Evolutionary conservation across 2,797 vertebrate genomes (phyloP), one percentile per base, ranked within the genome.

Genomic region (Scarus forsteni): DNA sequence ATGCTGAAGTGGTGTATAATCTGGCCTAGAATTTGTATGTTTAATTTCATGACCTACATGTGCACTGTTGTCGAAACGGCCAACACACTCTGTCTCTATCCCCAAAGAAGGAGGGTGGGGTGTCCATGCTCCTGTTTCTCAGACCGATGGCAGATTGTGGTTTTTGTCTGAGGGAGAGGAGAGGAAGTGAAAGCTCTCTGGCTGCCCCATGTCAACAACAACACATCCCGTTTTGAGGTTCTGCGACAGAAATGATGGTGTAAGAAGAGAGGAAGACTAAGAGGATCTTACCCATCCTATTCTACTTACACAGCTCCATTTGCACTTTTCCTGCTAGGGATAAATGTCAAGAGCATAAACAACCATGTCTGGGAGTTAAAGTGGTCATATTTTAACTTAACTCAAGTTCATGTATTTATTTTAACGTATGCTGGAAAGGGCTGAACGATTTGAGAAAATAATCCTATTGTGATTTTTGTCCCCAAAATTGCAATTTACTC

Each of bases 231-330:
- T 45, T 59, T 62, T 67, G 46, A 65, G 16, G 27, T 49, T 46
- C 58, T 44, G 39, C 50, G 14, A 14, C 6, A 53, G n/a, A 57
- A 67, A 73, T 66, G 60, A 83, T 51, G 61, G 60, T 58, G 71
- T 83, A 53, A 63, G 46, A 54, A 50, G 53, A 73, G 58, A 64
- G 75, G 57, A 74, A 59, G 57, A 57, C 73, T 77, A 85, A 85
- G 78, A 90, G 83, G 81, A 86, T 89, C 84, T 81, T 45, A 80
- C 69, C 79, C 65, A 70, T 81, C 63, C 66, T 44, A 19, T 81
- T 79, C 68, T 60, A 43, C 77, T 80, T 66, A 49, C 63, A 45
- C 56, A 77, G 65, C 76, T 85, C 40, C 65, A 75, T 62, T 84
- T 78, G 62, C 71, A 66, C 67, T 76, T 58, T 75, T 83, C 55